Evolutionary conservation across 35 echinoderm and acorn worm genomes (phyloP).

Genomic region (Heliocidaris tuberculata): DNA sequence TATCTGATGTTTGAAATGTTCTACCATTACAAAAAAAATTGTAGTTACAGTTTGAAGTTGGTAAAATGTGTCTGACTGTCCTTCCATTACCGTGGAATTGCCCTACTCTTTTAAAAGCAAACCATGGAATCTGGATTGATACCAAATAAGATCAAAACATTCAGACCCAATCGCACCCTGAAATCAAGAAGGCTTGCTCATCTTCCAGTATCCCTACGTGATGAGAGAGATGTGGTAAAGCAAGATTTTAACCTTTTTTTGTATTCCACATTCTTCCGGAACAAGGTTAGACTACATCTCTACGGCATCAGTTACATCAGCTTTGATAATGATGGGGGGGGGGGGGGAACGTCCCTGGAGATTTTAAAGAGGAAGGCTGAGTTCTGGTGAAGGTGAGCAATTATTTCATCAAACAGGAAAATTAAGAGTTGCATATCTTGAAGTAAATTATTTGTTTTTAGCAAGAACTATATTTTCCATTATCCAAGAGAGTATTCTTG

Average conservation of each 20-base stretch:
- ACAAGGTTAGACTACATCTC: neutral
- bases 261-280: neutral
- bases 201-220: neutral
- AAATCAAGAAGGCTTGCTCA: neutral
- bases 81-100: too few relatives aligned
- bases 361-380: too few relatives aligned
- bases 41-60: too few relatives aligned
- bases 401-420: too few relatives aligned
- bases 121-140: neutral
- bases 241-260: neutral
- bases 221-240: neutral
- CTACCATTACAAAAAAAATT: too few relatives aligned
- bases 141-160: conserved; percentile 5
- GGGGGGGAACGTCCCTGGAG: neutral
- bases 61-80: too few relatives aligned
- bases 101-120: neutral
- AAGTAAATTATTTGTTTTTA: too few relatives aligned
- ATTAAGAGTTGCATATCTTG: too few relatives aligned
- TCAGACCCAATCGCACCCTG: neutral
- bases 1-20: too few relatives aligned
- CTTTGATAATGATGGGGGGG: neutral
- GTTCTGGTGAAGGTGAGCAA: too few relatives aligned
- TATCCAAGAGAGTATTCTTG: too few relatives aligned
- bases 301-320: neutral
- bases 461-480: too few relatives aligned